Conservation (phyloP, 2,888 invertebrate species). For the Machimus rusticus region DNA sequence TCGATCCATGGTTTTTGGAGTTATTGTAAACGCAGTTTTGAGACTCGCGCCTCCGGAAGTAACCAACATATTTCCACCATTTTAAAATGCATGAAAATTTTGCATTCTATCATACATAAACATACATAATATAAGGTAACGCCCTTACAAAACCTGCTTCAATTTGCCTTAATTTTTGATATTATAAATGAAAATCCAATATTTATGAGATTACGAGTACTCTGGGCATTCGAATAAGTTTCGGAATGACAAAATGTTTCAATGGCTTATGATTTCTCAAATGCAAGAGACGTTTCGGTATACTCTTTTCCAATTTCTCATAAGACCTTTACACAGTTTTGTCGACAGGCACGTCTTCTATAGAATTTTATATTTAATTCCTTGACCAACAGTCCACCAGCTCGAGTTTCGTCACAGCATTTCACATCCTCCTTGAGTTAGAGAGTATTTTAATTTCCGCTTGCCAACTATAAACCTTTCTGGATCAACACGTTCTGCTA, state of each 20-base stretch:
- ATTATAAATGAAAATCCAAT: too few species aligned
- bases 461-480: constrained; percentile 43
- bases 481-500: constrained; percentile 28
- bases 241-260: not conserved
- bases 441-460: constrained; percentile 47
- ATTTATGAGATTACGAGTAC: not conserved
- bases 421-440: constrained; percentile 28
- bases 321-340: not conserved
- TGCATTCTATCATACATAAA: too few species aligned
- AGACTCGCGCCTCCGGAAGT: too few species aligned
- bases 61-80: too few species aligned
- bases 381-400: not conserved
- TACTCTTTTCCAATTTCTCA: not conserved
- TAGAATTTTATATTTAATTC: not conserved
- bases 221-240: not conserved
- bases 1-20: too few species aligned
- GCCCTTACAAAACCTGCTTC: too few species aligned
- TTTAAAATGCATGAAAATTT: too few species aligned
- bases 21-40: too few species aligned
- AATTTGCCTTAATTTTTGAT: too few species aligned
- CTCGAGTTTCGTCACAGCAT: not conserved
- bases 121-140: too few species aligned
- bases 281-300: not conserved
- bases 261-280: not conserved
- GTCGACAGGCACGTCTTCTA: not conserved